Percentiles rank a stretch among this genome's conserved stretches.
phyloP scores from a whole-genome alignment of 1,140 invertebrate genomes.

The Papilio machaon region DNA sequence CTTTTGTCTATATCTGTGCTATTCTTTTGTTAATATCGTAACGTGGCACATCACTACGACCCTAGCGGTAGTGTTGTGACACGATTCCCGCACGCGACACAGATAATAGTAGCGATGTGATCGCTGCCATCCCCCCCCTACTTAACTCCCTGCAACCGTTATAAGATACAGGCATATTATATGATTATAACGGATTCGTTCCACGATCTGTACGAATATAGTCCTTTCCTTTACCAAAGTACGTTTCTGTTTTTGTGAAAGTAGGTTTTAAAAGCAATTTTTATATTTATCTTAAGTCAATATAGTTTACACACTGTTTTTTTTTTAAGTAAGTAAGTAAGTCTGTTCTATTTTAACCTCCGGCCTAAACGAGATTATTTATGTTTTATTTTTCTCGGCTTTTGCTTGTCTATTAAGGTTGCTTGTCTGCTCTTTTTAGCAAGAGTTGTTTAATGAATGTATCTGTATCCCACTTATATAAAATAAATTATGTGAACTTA shows the following conservation, averaged over 20 bases:
- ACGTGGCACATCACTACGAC: slow-evolving; percentile 57
- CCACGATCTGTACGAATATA: slow-evolving; percentile 1
- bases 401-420: no score
- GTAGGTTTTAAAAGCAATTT: not conserved
- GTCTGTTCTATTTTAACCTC: no score
- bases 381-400: no score
- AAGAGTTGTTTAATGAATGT: no score
- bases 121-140: slow-evolving; percentile 48
- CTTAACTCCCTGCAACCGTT: slow-evolving; percentile 50
- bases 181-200: slow-evolving; percentile 44
- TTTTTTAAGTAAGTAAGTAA: no score
- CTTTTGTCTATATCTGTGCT: not conserved
- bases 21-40: slow-evolving; percentile 37
- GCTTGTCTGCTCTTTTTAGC: no score
- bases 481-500: not conserved
- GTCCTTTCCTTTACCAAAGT: not conserved
- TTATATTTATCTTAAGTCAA: not conserved
- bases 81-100: slow-evolving; percentile 58
- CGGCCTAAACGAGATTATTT: no score
- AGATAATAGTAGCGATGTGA: slow-evolving; percentile 47
- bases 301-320: no score
- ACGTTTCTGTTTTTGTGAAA: slow-evolving; percentile 3
- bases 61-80: slow-evolving; percentile 65
- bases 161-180: slow-evolving; percentile 51
- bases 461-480: not conserved